These are phyloP conservation scores for Drosophila azteca DNA, from an alignment of 1,140 invertebrate species.

Conservation along the genomic window DNA sequence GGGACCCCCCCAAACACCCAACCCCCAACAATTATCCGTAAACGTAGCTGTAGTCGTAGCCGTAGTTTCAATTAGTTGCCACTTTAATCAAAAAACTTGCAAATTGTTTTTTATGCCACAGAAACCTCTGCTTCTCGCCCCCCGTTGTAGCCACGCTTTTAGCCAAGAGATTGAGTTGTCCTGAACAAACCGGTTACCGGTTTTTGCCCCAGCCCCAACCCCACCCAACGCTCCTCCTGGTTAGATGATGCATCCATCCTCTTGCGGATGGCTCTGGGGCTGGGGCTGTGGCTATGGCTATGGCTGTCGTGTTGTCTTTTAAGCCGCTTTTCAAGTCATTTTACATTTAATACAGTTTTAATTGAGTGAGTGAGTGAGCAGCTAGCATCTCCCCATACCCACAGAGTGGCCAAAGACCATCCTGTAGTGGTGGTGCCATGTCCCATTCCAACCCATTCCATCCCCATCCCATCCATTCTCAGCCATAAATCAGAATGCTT, in stretches of 20 bases:
- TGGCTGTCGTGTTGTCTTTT: constrained; percentile 30
- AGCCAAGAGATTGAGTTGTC: constrained; percentile 70
- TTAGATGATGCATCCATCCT: constrained; percentile 31
- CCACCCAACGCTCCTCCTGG: neutral
- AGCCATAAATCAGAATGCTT: constrained; percentile 70
- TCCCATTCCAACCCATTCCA: neutral
- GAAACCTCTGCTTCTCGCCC: too few relatives aligned
- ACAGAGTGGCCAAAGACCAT: neutral
- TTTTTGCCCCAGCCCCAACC: neutral
- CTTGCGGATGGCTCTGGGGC: neutral
- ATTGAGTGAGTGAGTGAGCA: constrained; percentile 55
- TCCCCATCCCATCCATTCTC: constrained; percentile 1
- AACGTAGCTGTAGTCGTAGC: neutral
- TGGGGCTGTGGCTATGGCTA: neutral
- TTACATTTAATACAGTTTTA: constrained; percentile 81
- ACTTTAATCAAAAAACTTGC: constrained; percentile 59
- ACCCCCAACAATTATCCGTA: neutral
- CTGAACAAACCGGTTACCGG: constrained; percentile 45
- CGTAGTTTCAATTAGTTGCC: constrained; percentile 69
- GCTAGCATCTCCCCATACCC: neutral
- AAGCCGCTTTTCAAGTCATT: constrained; percentile 67
- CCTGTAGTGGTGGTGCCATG: neutral
- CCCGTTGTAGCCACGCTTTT: constrained; percentile 3
- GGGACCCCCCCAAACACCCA: neutral
- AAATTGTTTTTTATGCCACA: constrained; percentile 62